A percentile compares a stretch with the other conserved stretches of the same genome.
Evolutionary conservation across 2,797 vertebrate genomes (phyloP).

Genomic region (Acanthis flammea): DNA sequence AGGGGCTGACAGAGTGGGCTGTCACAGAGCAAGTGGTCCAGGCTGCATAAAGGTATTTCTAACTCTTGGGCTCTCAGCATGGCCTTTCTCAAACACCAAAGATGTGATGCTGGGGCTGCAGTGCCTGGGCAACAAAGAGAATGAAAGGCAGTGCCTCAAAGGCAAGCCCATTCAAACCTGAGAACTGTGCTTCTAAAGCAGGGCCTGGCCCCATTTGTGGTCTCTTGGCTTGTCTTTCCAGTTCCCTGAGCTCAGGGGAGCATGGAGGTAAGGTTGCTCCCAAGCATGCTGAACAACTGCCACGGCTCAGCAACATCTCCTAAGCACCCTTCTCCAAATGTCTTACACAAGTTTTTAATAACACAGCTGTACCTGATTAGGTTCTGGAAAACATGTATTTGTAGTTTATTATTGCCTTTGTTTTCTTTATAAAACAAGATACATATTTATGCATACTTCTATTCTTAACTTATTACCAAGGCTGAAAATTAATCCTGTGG

Average conservation of each 20-base stretch:
- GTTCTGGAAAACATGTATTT: not conserved
- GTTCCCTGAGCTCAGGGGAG: not conserved
- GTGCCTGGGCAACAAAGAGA: not conserved
- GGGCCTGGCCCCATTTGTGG: not conserved
- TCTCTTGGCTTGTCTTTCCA: not conserved
- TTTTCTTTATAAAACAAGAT: not conserved
- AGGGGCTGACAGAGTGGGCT: not conserved
- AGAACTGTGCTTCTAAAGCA: not conserved
- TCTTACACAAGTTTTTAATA: not conserved
- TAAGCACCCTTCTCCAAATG: not conserved
- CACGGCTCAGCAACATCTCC: not conserved
- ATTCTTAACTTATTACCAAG: not conserved
- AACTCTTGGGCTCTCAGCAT: not conserved
- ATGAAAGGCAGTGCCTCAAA: not conserved
- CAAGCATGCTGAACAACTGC: not conserved
- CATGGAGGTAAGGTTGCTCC: not conserved
- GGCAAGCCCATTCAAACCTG: not conserved
- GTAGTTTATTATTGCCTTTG: not conserved
- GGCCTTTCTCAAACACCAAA: not conserved
- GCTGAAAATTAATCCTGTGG: not conserved
- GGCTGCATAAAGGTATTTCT: not conserved
- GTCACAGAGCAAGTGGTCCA: rapidly evolving
- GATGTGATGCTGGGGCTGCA: not conserved
- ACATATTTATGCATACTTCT: not conserved
- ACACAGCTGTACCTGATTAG: not conserved